Base-by-base conservation (phyloP, 2,113 vertebrate genomes). In the Arvicanthis niloticus region DNA sequence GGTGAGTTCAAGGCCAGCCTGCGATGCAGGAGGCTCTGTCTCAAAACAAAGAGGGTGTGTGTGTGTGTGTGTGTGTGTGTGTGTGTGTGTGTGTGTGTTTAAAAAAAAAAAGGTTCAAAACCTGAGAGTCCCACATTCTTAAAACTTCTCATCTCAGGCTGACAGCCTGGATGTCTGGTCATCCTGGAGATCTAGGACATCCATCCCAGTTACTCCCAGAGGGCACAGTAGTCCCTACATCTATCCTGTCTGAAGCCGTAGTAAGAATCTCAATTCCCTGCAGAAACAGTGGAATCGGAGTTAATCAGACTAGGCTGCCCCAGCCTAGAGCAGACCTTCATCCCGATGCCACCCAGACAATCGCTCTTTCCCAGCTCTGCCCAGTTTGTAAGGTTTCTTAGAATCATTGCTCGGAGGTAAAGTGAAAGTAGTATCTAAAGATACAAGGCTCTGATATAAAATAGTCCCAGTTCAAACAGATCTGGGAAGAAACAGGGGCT, bases 21-120 rank as follows among this genome's bases (percentile, higher is more conserved):
- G 3, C 1, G 3, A 9, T 17, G 58, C 15, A 45, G 3, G 40
- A 19, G n/a, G 29, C 4, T 3, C 13, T 9, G n/a, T 62, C 37
- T 65, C 26, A 65, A 88, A 40, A 89, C 12, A n/a, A 56, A 80
- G 31, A 53, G 9, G 24, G 2, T 51, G 51, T 51, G 51, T 51
- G 51, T 51, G 51, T 51, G 51, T 51, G 51, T 51, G 51, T 51
- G 51, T 51, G 51, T 51, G 9, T 51, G 48, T 51, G 51, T 51
- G 51, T 51, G 51, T 51, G 51, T 51, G 51, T 51, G 51, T 51
- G 51, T 51, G 9, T 51, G 6, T 48, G 48, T 48, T 48, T 48
- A 48, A 48, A 48, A 48, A 51, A 51, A 51, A 51, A 51, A 51
- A 51, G 51, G 42, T 60, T 7, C 42, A 34, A 60, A 13, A 16